Base-by-base conservation (phyloP, 23 tunicate genomes). In the Halocynthia aurantium region DNA sequence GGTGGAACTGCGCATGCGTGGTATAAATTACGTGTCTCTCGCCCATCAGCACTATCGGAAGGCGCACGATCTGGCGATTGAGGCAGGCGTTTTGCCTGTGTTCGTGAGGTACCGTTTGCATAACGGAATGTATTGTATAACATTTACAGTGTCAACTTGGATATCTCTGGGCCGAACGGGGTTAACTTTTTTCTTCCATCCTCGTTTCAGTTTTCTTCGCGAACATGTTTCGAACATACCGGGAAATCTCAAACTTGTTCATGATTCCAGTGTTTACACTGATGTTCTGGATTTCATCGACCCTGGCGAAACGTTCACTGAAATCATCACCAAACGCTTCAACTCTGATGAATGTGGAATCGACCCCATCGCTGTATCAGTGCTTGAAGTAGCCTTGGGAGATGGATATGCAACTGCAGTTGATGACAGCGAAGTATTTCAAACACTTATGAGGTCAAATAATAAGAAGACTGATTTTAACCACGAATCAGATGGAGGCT, bases 1-100 rank as follows among this genome's bases (percentile, higher is more conserved):
- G 31, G 70, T 49, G 9, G 70, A 65, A 15, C 6, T 20, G 31
- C 70, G 31, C 19, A 65, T 65, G 70, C 70, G 70, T 65, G 70
- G 70, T 1, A 20, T 49, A 15, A 10, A 65, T 65, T 65, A 65
- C 31, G 49, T 65, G 10, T 20, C 19, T 0, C 22, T 49, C 10
- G 70, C 6, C 22, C 9, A 65, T 15, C 5, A 65, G 19, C 70
- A 65, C 2, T 65, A 65, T 65, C n/a, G 9, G 15, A 49, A 40
- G 31, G 22, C 70, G 5, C 70, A 49, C 22, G 70, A 65, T 65
- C 31, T 49, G 70, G 70, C 70, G 0, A 10, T 6, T 9, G 6
- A 11, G 22, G 70, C 19, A 9, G 70, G 70, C 0, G 19, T 65
- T 65, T 65, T 10, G 22, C 70, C 70, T 20, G 70, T 11, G 9